Evolutionary conservation across 2,888 invertebrate genomes (phyloP).

Genomic region (Drosophila birchii): DNA sequence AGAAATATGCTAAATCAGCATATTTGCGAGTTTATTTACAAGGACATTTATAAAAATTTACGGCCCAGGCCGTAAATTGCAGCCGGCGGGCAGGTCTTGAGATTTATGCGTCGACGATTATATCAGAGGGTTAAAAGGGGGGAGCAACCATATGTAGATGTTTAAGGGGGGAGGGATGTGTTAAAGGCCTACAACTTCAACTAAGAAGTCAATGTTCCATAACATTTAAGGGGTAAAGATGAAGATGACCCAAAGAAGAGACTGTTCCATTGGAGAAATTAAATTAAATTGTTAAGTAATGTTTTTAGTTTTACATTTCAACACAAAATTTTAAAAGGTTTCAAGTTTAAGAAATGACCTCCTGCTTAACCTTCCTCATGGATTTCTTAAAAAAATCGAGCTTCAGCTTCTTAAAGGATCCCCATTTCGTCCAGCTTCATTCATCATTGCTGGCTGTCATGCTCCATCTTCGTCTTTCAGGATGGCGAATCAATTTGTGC

Average conservation of each 20-base stretch:
- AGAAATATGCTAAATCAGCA: constrained; percentile 80
- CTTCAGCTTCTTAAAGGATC: background rate
- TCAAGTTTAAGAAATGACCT: background rate
- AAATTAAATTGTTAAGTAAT: too few relatives aligned
- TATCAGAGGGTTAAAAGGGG: constrained; percentile 47
- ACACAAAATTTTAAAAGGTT: background rate
- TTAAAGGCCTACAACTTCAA: constrained; percentile 24
- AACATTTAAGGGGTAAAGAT: constrained; percentile 56
- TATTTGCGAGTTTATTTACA: constrained; percentile 80
- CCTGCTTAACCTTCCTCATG: background rate
- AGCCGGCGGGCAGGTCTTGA: constrained; percentile 79
- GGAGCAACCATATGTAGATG: background rate
- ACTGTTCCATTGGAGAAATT: background rate
- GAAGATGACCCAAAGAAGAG: constrained; percentile 6
- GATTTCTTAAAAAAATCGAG: background rate
- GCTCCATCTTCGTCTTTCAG: constrained; percentile 48
- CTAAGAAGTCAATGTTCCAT: constrained; percentile 50
- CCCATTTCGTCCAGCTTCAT: constrained; percentile 15
- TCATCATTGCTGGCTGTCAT: constrained; percentile 69
- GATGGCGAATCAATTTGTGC: constrained; percentile 62
- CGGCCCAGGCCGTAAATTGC: constrained; percentile 77
- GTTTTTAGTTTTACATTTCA: too few relatives aligned
- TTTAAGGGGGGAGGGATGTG: background rate
- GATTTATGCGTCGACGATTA: constrained; percentile 77
- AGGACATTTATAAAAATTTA: constrained; percentile 81